phyloP scores from a whole-genome alignment of 2,797 vertebrate species.

The Myripristis jacobus region DNA sequence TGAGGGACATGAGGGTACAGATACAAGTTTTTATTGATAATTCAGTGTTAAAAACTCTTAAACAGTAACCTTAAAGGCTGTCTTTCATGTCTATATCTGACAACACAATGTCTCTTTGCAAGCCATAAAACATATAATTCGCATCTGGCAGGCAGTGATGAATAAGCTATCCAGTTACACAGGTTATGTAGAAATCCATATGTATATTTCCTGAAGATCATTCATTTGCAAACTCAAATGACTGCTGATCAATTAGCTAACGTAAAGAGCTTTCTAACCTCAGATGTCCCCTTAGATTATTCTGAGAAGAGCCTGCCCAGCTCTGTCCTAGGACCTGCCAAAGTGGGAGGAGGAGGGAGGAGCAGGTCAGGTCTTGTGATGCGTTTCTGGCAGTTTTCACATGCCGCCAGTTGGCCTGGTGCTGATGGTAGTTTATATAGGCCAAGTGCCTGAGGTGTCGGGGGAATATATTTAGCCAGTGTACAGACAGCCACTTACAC shows the following conservation, averaged over 20 bases:
- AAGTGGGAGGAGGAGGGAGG: conserved; percentile 5
- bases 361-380: conserved; percentile 69
- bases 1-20: conserved; percentile 13
- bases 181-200: neutral
- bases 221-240: neutral
- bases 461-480: conserved; percentile 68
- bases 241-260: conserved; percentile 1
- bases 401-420: conserved; percentile 61
- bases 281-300: conserved; percentile 6
- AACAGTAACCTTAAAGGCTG: neutral
- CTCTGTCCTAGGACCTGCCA: conserved; percentile 9
- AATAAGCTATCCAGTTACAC: neutral
- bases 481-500: conserved; percentile 64
- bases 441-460: conserved; percentile 71
- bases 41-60: conserved; percentile 25
- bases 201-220: neutral
- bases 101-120: neutral
- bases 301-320: conserved; percentile 1
- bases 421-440: conserved; percentile 80
- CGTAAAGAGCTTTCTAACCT: neutral
- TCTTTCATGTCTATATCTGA: neutral
- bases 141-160: neutral
- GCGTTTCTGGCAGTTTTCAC: conserved; percentile 65
- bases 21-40: conserved; percentile 47
- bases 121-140: neutral